Base-by-base conservation (phyloP, 2,797 vertebrate genomes). In the Liparis tanakae region DNA sequence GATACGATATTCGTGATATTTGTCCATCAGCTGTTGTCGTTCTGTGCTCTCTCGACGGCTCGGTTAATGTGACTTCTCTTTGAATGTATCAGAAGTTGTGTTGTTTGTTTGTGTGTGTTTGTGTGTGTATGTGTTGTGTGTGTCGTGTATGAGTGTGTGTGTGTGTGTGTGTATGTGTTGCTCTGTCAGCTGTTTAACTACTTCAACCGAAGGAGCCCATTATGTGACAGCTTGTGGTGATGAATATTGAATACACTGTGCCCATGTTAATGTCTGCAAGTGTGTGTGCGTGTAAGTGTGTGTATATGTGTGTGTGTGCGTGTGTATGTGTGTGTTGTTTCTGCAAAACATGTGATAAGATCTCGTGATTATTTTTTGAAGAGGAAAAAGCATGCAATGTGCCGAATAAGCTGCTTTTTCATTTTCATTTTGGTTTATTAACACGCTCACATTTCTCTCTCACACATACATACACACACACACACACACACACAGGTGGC, bases 181-280 rank as follows among this genome's bases (percentile, higher is more conserved):
- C 88, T 85, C 88, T 76, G 86, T 91, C 90, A 92, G 82, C 91
- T 91, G 78, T 89, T 91, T 88, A 91, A 86, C 85, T 81, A 85
- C 89, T 88, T 86, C 83, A 81, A 58, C 56, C 22, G 89, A 90
- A 87, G 77, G 66, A 91, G 79, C 81, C 79, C 84, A 82, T 93
- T 93, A 90, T 91, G 89, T 92, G 91, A 90, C 91, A 93, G 87
- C 89, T 92, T 90, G 88, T 83, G 87, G 66, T 91, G 87, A 87
- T 93, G 82, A 91, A 93, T 94, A 93, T 86, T 93, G 86, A 91
- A 91, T 91, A 89, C 69, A 76, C 69, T 81, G 71, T 75, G 76
- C 73, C 59, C 36, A 33, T 79, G 82, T 80, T 76, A 77, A 69
- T 80, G 78, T 83, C 64, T 87, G 78, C 33, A 53, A 22, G 60